Conservation (phyloP, 2,797 vertebrate genomes). For the Lacerta viridis region DNA sequence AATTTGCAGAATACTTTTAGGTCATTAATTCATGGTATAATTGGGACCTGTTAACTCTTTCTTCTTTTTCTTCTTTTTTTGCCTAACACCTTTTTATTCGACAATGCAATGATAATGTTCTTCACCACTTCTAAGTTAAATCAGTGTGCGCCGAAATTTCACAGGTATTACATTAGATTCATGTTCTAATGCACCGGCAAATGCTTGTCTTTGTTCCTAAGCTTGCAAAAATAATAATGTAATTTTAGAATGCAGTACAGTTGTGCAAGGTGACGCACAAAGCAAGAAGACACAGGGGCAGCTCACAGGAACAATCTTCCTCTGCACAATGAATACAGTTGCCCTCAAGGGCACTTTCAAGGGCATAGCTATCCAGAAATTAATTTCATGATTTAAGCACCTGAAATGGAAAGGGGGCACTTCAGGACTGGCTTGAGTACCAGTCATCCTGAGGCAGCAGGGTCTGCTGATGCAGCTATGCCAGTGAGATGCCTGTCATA, state of each 20-base stretch:
- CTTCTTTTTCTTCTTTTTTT: slow-evolving; percentile 35
- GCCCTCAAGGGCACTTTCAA: not conserved
- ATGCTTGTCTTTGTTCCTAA: slow-evolving; percentile 10
- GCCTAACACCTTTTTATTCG: slow-evolving; percentile 62
- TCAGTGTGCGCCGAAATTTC: slow-evolving; percentile 50
- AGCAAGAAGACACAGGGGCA: not conserved
- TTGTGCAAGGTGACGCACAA: not conserved
- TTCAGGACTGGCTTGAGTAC: not conserved
- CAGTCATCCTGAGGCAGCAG: too few relatives aligned
- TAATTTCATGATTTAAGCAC: not conserved
- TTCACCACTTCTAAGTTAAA: slow-evolving; percentile 57
- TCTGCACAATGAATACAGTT: not conserved
- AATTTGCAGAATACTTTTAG: slow-evolving; percentile 65
- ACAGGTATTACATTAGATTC: slow-evolving; percentile 31
- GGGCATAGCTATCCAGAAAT: too few relatives aligned
- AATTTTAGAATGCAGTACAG: not conserved
- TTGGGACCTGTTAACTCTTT: slow-evolving; percentile 62
- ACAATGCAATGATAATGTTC: slow-evolving; percentile 40
- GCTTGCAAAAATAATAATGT: not conserved
- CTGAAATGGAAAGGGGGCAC: not conserved
- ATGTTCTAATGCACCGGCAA: not conserved
- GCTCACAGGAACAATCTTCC: not conserved
- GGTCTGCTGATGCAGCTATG: too few relatives aligned
- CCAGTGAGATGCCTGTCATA: too few relatives aligned
- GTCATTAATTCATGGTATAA: slow-evolving; percentile 68